Conservation (phyloP, 2,888 invertebrate species). For the Tortricodes alternella region DNA sequence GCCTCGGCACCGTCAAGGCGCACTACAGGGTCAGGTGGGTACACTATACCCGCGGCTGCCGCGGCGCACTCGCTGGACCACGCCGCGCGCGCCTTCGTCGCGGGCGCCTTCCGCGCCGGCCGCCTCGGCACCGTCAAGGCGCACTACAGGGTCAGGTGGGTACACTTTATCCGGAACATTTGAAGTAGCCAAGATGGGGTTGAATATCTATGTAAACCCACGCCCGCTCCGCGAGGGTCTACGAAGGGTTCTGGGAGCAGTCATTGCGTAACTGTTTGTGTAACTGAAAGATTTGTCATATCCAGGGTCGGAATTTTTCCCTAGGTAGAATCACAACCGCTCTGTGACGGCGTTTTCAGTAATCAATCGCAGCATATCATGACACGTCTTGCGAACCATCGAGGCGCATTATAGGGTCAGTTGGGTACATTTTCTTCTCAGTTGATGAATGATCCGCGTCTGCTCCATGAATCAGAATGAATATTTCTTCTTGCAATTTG, state of each 20-base stretch:
- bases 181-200: too few species aligned
- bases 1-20: constrained; percentile 89
- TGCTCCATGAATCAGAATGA: too few species aligned
- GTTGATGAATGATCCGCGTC: too few species aligned
- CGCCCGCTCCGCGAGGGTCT: too few species aligned
- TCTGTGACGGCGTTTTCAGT: constrained; percentile 94
- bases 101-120: constrained; percentile 92
- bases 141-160: constrained; percentile 88
- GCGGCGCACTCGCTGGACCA: constrained; percentile 94
- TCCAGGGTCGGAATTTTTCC: too few species aligned
- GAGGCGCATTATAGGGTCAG: constrained; percentile 90
- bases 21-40: constrained; percentile 88
- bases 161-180: constrained; percentile 24
- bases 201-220: too few species aligned
- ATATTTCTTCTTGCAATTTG: too few species aligned
- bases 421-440: constrained; percentile 70
- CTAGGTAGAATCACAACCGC: too few species aligned
- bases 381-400: constrained; percentile 88
- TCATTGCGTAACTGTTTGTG: too few species aligned
- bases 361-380: too few species aligned
- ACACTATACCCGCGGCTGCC: constrained; percentile 84
- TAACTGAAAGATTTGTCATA: too few species aligned
- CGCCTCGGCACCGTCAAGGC: constrained; percentile 89
- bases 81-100: constrained; percentile 90
- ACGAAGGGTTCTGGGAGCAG: too few species aligned